A percentile compares a stretch with the other conserved stretches of the same genome.
These are phyloP conservation scores for Phymatocera aterrima DNA, from an alignment of 2,888 invertebrate genomes.

Conservation along the genomic window DNA sequence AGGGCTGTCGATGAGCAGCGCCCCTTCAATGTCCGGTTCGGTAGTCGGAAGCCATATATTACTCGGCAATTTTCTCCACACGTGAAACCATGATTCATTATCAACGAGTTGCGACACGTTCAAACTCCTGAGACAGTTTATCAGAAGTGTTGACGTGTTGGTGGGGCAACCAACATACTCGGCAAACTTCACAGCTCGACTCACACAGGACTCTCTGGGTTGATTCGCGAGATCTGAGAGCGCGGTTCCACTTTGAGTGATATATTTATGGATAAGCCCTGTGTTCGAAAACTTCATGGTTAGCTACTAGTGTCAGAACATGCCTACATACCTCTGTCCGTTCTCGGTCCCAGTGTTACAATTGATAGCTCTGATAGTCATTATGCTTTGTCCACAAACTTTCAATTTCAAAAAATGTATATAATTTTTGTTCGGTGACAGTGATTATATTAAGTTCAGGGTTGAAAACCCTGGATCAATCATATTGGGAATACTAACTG, in stretches of 20 bases:
- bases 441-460: no score
- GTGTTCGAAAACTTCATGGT: background rate
- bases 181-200: background rate
- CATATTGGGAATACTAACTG: no score
- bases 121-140: background rate
- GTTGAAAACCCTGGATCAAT: no score
- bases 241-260: background rate
- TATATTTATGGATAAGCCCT: slow-evolving; percentile 1
- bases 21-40: slow-evolving; percentile 4
- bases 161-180: slow-evolving; percentile 8
- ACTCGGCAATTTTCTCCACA: background rate
- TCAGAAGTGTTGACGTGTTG: background rate
- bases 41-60: slow-evolving; percentile 2
- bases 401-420: no score
- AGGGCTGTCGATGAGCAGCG: background rate
- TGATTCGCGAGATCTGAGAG: background rate
- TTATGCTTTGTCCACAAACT: no score
- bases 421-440: no score
- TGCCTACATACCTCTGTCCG: no score
- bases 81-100: background rate
- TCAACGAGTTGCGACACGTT: background rate
- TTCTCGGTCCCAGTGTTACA: no score
- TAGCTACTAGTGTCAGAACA: no score
- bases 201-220: background rate
- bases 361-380: no score